Conservation (phyloP, 2,113 vertebrate species). For the Neodontobutis hainanensis region DNA sequence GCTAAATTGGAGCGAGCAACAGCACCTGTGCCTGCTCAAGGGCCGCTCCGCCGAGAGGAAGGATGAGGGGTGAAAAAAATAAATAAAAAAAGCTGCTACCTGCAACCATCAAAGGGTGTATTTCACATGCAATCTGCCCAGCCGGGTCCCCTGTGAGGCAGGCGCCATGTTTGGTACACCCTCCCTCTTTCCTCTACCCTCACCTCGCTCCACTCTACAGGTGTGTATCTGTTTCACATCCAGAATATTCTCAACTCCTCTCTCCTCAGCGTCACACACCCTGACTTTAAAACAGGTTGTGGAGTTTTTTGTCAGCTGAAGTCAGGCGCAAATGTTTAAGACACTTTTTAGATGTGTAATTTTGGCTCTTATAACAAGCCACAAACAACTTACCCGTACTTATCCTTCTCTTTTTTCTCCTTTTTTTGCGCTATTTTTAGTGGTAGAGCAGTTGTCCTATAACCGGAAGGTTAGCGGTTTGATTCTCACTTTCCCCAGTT, state of each 20-base stretch:
- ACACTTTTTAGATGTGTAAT: too few relatives aligned
- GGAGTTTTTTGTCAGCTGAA: too few relatives aligned
- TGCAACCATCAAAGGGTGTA: constrained; percentile 76
- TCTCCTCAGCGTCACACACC: neutral
- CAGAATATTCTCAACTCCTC: constrained; percentile 8
- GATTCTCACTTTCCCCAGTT: too few relatives aligned
- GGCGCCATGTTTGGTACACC: constrained; percentile 33
- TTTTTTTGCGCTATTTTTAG: too few relatives aligned
- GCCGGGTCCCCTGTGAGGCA: constrained; percentile 60
- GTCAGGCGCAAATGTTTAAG: too few relatives aligned
- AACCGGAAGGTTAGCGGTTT: too few relatives aligned
- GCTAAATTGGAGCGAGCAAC: constrained; percentile 81
- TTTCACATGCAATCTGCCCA: constrained; percentile 70
- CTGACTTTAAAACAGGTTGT: neutral
- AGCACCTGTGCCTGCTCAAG: constrained; percentile 79
- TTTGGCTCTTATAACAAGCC: too few relatives aligned
- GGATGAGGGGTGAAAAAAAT: neutral
- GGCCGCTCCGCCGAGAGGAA: constrained; percentile 34
- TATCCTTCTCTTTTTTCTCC: too few relatives aligned
- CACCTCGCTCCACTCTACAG: constrained; percentile 18
- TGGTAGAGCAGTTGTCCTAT: too few relatives aligned
- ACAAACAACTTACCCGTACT: too few relatives aligned
- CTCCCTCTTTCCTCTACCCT: constrained; percentile 8
- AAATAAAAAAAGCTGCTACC: constrained; percentile 62
- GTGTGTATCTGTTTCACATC: constrained; percentile 21